These are phyloP conservation scores for Theocolax elegans DNA, from an alignment of 1,140 invertebrate species.

Conservation along the genomic window DNA sequence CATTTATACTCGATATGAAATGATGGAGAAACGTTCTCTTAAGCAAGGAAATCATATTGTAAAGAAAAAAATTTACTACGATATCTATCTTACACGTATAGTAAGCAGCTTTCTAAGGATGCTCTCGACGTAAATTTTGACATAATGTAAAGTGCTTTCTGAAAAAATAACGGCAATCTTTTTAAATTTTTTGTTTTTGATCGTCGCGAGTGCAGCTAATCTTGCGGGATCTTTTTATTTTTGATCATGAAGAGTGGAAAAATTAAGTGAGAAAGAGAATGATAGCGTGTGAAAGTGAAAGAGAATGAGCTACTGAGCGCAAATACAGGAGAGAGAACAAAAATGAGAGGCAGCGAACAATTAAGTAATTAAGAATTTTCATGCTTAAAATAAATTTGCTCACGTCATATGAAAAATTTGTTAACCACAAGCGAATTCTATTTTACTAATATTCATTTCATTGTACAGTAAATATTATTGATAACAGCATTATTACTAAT, in stretches of 20 bases:
- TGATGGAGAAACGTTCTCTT: background rate
- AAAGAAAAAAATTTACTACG: constrained; percentile 12
- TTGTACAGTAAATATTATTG: background rate
- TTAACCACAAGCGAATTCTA: background rate
- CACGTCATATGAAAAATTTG: background rate
- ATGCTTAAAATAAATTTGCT: constrained; percentile 6
- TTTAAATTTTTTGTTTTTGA: background rate
- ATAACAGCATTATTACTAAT: background rate
- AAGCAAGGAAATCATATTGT: background rate
- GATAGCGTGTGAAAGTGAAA: too few species aligned
- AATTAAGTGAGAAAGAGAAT: background rate
- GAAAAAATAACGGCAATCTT: constrained; percentile 3
- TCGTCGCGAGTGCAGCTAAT: background rate
- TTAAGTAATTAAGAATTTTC: background rate
- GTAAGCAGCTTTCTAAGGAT: constrained; percentile 22
- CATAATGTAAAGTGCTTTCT: constrained; percentile 24
- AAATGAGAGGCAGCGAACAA: too few species aligned
- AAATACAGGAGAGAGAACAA: too few species aligned
- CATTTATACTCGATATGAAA: background rate
- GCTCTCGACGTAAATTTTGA: constrained; percentile 25
- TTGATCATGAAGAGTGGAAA: too few species aligned
- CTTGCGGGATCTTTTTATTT: background rate
- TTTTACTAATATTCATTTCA: background rate
- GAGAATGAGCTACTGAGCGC: background rate
- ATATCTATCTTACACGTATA: constrained; percentile 24